Evolutionary conservation across 1,140 invertebrate genomes (phyloP), one percentile per base, ranked within the genome.

Genomic region (Drosophila mauritiana): DNA sequence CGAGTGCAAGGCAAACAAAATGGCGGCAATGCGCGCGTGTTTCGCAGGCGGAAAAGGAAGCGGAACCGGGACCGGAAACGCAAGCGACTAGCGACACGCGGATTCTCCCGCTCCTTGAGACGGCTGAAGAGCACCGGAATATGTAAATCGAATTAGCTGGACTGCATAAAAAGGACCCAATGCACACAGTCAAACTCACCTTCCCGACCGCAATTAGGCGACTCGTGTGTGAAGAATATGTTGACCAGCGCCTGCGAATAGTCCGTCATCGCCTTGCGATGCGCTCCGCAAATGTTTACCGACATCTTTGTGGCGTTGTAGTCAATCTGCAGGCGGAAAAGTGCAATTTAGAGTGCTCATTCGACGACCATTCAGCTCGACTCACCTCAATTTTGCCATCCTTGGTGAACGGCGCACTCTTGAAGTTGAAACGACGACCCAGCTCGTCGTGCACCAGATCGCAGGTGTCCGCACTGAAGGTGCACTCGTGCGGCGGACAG

Each of bases 231-330:
- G 53, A 92, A 92, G 77, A 90, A 92, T 49, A 92, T 58, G 69
- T 92, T 92, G n/a, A 92, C 91, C 73, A 82, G 61, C 31, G 82
- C 79, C 69, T 92, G 88, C 1, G 90, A 81, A 34, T 92, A 92
- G 54, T 92, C 91, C n/a, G 90, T 90, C 27, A 85, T 68, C 0
- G 84, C 78, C 58, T 88, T 91, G 39, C 80, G 88, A 57, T 80
- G 53, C 31, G 17, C 20, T 15, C 78, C 88, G 58, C 91, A 92
- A 17, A 91, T 65, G 48, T 92, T 72, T n/a, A 92, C 40, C 25
- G 51, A 42, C 46, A 91, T 48, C 49, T 88, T 76, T 0, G 22
- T 69, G 15, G 58, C 52, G 27, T 85, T 81, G 48, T 76, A 73
- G 45, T 69, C 52, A 45, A 92, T 67, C 91, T 92, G 62, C 8